Conservation (phyloP, 2,888 invertebrate genomes). For the Eristalis tenax region DNA sequence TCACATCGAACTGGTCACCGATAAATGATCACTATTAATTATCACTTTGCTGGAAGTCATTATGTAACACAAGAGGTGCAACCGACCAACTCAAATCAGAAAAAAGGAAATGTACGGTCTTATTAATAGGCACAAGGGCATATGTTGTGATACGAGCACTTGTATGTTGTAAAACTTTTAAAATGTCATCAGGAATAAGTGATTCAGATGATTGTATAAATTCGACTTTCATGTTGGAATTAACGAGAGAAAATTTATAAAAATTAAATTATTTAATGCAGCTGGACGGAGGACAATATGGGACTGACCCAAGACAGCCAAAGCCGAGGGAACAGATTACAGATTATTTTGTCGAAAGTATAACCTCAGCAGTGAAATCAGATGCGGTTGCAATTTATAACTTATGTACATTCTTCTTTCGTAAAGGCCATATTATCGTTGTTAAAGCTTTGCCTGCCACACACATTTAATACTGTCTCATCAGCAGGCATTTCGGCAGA, state of each 20-base stretch:
- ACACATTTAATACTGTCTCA: too few species aligned
- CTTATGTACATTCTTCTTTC: too few species aligned
- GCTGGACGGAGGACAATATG: too few species aligned
- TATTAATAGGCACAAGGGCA: neutral
- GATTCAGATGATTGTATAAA: neutral
- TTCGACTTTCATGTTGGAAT: neutral
- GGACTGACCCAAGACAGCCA: too few species aligned
- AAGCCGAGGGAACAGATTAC: too few species aligned
- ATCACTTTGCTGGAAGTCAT: slow-evolving; percentile 41
- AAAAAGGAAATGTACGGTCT: neutral
- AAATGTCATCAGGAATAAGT: neutral
- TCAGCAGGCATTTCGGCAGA: too few species aligned
- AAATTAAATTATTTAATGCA: too few species aligned
- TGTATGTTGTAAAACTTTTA: neutral
- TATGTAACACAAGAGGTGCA: neutral
- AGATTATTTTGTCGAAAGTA: too few species aligned
- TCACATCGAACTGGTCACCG: slow-evolving; percentile 38
- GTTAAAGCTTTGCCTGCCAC: too few species aligned
- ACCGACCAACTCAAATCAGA: neutral
- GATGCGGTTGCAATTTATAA: too few species aligned
- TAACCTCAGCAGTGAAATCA: too few species aligned
- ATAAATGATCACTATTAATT: slow-evolving; percentile 52
- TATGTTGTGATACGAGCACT: neutral
- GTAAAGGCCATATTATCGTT: too few species aligned
- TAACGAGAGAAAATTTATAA: neutral